Evolutionary conservation across 2,113 vertebrate genomes (phyloP).

Genomic region (Pterophyllum scalare): DNA sequence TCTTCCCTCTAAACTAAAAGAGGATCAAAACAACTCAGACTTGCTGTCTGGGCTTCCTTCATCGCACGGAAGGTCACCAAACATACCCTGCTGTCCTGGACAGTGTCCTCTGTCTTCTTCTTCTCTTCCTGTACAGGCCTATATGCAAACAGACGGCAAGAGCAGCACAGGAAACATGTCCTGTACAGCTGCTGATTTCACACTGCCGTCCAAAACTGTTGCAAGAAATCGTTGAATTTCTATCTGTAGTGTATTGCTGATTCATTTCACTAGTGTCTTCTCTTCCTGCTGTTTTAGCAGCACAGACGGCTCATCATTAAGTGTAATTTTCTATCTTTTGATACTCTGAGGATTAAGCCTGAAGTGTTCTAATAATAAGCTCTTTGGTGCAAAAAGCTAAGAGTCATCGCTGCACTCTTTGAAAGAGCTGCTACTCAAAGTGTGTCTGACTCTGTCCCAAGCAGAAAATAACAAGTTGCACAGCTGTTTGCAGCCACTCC

Average conservation of each 20-base stretch:
- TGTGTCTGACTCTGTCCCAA: slow-evolving; percentile 11
- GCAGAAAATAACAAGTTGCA: slow-evolving; percentile 34
- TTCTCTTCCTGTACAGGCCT: background rate
- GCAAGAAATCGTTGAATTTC: background rate
- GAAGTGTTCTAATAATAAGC: background rate
- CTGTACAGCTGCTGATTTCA: slow-evolving; percentile 33
- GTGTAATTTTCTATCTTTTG: background rate
- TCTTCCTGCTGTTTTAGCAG: background rate
- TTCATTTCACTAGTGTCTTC: background rate
- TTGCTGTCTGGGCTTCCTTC: slow-evolving; percentile 42
- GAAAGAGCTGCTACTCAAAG: background rate
- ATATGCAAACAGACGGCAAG: slow-evolving; percentile 4
- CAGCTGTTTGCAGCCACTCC: slow-evolving; percentile 56
- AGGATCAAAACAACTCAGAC: slow-evolving; percentile 26
- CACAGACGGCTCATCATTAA: background rate
- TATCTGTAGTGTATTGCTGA: background rate
- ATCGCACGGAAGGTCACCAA: slow-evolving; percentile 34
- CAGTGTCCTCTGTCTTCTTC: background rate
- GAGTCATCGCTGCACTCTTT: background rate
- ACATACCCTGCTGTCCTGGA: slow-evolving; percentile 31
- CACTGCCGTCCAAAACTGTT: slow-evolving; percentile 2
- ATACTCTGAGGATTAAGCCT: background rate
- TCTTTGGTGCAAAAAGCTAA: background rate
- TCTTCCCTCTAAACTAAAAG: slow-evolving; percentile 17
- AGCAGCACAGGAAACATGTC: slow-evolving; percentile 21